Evolutionary conservation across 1,140 invertebrate genomes (phyloP), one percentile per base, ranked within the genome.

Genomic region (Leptopilina boulardi): DNA sequence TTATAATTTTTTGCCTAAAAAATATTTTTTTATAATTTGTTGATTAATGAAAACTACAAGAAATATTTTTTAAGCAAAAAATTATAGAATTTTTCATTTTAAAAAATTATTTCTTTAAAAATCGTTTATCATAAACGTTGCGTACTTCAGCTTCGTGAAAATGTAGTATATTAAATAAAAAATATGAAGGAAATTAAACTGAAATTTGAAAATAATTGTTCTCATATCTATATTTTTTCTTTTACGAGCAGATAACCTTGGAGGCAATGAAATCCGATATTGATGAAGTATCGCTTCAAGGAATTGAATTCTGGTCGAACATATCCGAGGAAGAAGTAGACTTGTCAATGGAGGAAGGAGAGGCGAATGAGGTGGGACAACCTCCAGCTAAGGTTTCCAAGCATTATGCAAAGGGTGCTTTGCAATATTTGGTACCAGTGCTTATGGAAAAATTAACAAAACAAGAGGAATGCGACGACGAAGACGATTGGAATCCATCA

Each of bases 241-340:
- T 18, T 71, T 83, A 41, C 5, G 34, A 38, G 34, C 84, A 96
- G 94, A 99, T 99, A 78, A 99, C 99, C 15, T 92, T 99, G 88
- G 97, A 99, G 91, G 98, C 99, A 15, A 99, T 99, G 97, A 99
- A 98, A 91, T 97, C 96, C 47, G 97, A 98, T 56, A 94, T 96
- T 76, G 98, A 99, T 92, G 98, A 99, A 82, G 96, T 99, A 59
- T 95, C 98, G 30, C 92, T 99, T 51, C 99, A 99, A 92, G 99
- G 99, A 81, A 99, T 99, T 91, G 99, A 99, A 91, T 99, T 99
- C 92, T 99, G 99, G 99, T 99, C 98, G 0, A 99, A 99, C 87
- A 98, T 99, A 0, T 99, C 98, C 87, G 99, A 99, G 91, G 99
- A 99, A 92, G 99, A 99, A 92, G 97, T 99, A 30, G 98, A 99